Evolutionary conservation across 2,797 vertebrate genomes (phyloP).

Genomic region (Muscicapa striata): DNA sequence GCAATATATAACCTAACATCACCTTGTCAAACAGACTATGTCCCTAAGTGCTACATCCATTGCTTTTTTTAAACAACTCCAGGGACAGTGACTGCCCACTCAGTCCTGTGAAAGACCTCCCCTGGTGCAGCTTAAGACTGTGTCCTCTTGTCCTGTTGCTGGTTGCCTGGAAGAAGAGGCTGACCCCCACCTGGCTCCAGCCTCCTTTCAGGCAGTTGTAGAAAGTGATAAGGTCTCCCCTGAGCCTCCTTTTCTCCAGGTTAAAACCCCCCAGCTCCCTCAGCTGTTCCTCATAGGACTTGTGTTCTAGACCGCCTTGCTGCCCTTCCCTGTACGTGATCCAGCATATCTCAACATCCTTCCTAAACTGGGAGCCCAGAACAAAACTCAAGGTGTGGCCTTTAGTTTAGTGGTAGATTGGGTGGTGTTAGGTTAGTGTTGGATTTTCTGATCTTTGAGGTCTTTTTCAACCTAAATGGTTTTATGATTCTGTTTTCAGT

Average conservation of each 20-base stretch:
- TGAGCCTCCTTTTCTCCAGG: not conserved
- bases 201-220: not conserved
- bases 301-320: not conserved
- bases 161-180: not conserved
- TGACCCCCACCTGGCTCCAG: rapidly evolving
- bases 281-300: not conserved
- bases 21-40: not conserved
- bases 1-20: not conserved
- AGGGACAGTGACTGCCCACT: rapidly evolving
- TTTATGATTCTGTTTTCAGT: not conserved
- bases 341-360: not conserved
- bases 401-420: not conserved
- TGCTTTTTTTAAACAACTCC: not conserved
- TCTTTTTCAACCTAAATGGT: not conserved
- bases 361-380: not conserved
- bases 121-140: not conserved
- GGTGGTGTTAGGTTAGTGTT: not conserved
- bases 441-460: not conserved
- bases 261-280: not conserved
- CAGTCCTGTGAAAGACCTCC: not conserved
- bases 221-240: not conserved
- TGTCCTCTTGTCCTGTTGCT: not conserved
- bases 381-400: not conserved
- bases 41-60: too few species aligned
- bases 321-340: not conserved